Evolutionary conservation across 2,797 vertebrate species (phyloP).

Genomic region (Epinephelus malabaricus): DNA sequence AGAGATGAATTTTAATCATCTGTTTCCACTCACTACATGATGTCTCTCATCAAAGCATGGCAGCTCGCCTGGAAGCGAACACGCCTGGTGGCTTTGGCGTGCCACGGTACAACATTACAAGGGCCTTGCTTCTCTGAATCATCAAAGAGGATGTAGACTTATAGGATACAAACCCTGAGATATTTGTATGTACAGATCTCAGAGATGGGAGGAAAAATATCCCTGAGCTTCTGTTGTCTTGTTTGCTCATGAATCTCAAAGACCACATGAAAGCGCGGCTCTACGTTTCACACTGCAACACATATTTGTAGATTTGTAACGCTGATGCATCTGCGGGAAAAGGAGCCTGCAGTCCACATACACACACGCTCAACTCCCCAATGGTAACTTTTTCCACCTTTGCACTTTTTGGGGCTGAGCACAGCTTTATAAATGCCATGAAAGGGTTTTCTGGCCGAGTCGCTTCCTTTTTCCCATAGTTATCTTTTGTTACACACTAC

Average conservation of each 20-base stretch:
- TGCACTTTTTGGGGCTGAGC: slow-evolving; percentile 52
- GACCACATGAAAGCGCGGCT: slow-evolving; percentile 27
- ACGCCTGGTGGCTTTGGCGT: slow-evolving; percentile 28
- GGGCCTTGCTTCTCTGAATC: slow-evolving; percentile 35
- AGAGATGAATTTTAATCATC: slow-evolving; percentile 46
- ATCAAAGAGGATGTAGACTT: slow-evolving; percentile 47
- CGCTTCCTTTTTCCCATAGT: slow-evolving; percentile 2
- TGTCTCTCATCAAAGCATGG: slow-evolving; percentile 39
- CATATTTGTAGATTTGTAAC: slow-evolving; percentile 26
- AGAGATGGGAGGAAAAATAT: slow-evolving; percentile 28
- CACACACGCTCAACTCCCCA: slow-evolving; percentile 38
- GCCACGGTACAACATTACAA: slow-evolving; percentile 33
- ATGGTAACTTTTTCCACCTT: slow-evolving; percentile 52
- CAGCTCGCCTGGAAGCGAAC: slow-evolving; percentile 36
- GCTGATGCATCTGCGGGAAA: slow-evolving; percentile 11
- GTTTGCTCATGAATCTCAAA: slow-evolving; percentile 68
- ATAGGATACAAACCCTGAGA: slow-evolving; percentile 35
- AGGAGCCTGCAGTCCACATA: slow-evolving; percentile 17
- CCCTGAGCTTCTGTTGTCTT: slow-evolving; percentile 46
- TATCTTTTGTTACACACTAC: background rate
- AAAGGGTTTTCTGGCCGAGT: slow-evolving; percentile 31
- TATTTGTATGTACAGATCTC: slow-evolving; percentile 46
- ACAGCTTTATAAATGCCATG: slow-evolving; percentile 54
- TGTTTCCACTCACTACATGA: slow-evolving; percentile 26
- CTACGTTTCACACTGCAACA: slow-evolving; percentile 14